phyloP scores from a whole-genome alignment of 2,797 vertebrate species.

The Coracias cyanogaster region DNA sequence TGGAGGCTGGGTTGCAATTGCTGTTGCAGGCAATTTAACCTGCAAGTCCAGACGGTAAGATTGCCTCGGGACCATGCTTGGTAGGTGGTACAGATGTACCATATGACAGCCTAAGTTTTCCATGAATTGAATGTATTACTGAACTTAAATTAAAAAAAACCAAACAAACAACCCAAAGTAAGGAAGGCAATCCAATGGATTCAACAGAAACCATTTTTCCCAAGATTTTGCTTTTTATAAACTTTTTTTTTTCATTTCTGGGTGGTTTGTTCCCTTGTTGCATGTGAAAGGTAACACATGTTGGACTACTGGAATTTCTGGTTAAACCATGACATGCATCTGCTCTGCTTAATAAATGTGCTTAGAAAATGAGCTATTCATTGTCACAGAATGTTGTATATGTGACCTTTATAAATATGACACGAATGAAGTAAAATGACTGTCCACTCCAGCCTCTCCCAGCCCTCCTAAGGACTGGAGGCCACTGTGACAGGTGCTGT shows the following conservation, averaged over 20 bases:
- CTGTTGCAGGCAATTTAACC: neutral
- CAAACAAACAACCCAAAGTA: neutral
- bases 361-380: neutral
- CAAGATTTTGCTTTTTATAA: neutral
- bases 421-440: neutral
- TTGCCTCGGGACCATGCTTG: neutral
- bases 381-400: slow-evolving; percentile 12
- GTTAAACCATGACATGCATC: neutral
- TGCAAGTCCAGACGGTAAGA: neutral
- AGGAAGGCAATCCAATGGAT: neutral
- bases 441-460: neutral
- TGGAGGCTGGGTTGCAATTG: neutral
- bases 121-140: neutral
- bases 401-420: slow-evolving; percentile 12
- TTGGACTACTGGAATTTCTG: slow-evolving; percentile 6
- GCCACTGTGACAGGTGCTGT: neutral
- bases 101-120: neutral
- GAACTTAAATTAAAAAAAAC: neutral
- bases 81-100: accelerated
- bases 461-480: neutral
- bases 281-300: neutral
- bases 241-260: neutral
- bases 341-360: neutral
- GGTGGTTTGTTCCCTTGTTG: neutral
- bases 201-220: neutral